Percentiles rank a stretch among this genome's conserved stretches.
Evolutionary conservation across 2,888 invertebrate species (phyloP).

Genomic region (Diaphora mendica): DNA sequence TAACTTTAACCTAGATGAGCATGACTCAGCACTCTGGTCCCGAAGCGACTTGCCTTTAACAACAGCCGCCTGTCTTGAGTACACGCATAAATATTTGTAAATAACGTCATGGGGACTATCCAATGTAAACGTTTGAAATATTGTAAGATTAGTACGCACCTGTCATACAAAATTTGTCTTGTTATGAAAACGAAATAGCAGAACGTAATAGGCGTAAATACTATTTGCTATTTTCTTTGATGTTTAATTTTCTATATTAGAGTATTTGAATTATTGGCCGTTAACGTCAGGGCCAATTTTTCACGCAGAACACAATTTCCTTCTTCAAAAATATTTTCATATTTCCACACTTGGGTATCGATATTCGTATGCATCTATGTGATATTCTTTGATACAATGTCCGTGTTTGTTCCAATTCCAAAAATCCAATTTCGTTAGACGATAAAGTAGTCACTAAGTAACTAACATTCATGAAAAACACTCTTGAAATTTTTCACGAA

Average conservation of each 20-base stretch:
- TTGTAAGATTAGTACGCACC: constrained; percentile 13
- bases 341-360: background rate
- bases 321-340: background rate
- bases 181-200: background rate
- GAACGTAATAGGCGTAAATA: background rate
- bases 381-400: background rate
- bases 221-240: background rate
- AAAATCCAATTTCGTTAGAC: background rate
- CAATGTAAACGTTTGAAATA: constrained; percentile 25
- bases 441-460: background rate
- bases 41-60: constrained; percentile 57
- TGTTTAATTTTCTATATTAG: background rate
- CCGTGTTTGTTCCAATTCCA: background rate
- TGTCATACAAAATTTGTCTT: background rate
- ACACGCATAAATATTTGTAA: constrained; percentile 55
- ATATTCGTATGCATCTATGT: background rate
- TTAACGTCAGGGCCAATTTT: background rate
- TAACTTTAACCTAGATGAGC: constrained; percentile 62
- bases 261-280: background rate
- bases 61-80: constrained; percentile 51
- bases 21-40: constrained; percentile 60
- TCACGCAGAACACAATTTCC: background rate
- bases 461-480: background rate
- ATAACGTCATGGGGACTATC: constrained; percentile 44
- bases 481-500: background rate